Percentiles rank a stretch among this genome's conserved stretches.
Conservation (phyloP, 2,888 invertebrate species). For the Pachymerium ferrugineum region DNA sequence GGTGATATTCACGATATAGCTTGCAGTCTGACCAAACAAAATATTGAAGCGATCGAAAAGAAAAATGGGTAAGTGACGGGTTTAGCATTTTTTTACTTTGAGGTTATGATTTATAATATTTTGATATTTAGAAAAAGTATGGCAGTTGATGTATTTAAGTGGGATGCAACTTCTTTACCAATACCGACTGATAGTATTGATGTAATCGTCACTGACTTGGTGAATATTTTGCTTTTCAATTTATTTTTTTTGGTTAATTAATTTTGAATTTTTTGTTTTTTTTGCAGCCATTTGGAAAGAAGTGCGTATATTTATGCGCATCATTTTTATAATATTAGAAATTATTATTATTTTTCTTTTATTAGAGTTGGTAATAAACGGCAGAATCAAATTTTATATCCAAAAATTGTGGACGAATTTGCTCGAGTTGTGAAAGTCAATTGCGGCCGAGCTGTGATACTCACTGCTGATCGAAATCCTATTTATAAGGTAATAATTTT, state of each 20-base stretch:
- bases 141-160: constrained; percentile 48
- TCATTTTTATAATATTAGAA: not conserved
- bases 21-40: constrained; percentile 48
- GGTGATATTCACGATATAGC: constrained; percentile 54
- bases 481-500: constrained; percentile 39
- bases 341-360: not conserved
- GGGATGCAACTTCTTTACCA: constrained; percentile 54
- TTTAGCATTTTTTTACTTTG: not conserved
- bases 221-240: constrained; percentile 37
- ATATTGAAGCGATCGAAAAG: constrained; percentile 35
- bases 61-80: not conserved
- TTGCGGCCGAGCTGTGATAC: constrained; percentile 53
- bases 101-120: not conserved
- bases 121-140: constrained; percentile 40
- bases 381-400: constrained; percentile 54
- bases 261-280: not conserved
- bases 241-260: not conserved
- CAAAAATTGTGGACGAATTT: constrained; percentile 51
- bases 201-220: constrained; percentile 56
- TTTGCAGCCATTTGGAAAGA: constrained; percentile 3
- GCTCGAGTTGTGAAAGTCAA: constrained; percentile 49
- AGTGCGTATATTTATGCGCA: not conserved
- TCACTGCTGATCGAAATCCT: constrained; percentile 49
- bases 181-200: constrained; percentile 52
- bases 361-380: constrained; percentile 51